Evolutionary conservation across 2,888 invertebrate genomes (phyloP), one percentile per base, ranked within the genome.

Genomic region (Heliconius ethilla): DNA sequence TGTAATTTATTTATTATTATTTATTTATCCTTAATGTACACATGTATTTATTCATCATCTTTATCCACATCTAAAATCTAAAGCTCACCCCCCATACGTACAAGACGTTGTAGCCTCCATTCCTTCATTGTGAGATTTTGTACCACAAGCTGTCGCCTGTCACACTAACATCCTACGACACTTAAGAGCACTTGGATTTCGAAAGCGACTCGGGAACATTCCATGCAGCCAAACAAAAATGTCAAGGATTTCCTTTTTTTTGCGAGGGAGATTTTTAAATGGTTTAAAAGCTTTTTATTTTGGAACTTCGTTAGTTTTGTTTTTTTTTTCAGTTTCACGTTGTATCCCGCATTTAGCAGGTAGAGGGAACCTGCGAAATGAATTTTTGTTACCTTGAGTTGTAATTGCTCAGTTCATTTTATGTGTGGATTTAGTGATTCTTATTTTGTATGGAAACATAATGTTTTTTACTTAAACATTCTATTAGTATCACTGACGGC

Each of bases 111-210:
- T 40, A 11, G 1, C 67, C 0, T 40, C 40, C 6, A 63, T 27
- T 18, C 63, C 40, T 69, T 69, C 40, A 25, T 40, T 18, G 40
- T 45, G 40, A 25, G 7, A 69, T 69, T 69, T 45, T 45, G 69
- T 69, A 69, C 69, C 40, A 27, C 40, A 69, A 69, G 69, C 69
- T 69, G 69, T 69, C 69, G 69, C 45, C 69, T 69, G 69, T 69
- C 45, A 69, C 69, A 69, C 69, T 25, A 69, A 69, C 69, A 69
- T 69, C 69, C 69, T 45, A 7, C 40, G 69, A 69, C 69, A 45
- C 40, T 69, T 40, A 45, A 40, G 25, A 69, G 25, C 15, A 69
- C 69, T 69, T 69, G 25, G 69, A 69, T 69, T 69, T 45, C 40
- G 15, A 69, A 45, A 69, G 40, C 69, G 69, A 25, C 69, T 45